phyloP scores from a whole-genome alignment of 2,888 invertebrate species.

The Cremastinae sp. region DNA sequence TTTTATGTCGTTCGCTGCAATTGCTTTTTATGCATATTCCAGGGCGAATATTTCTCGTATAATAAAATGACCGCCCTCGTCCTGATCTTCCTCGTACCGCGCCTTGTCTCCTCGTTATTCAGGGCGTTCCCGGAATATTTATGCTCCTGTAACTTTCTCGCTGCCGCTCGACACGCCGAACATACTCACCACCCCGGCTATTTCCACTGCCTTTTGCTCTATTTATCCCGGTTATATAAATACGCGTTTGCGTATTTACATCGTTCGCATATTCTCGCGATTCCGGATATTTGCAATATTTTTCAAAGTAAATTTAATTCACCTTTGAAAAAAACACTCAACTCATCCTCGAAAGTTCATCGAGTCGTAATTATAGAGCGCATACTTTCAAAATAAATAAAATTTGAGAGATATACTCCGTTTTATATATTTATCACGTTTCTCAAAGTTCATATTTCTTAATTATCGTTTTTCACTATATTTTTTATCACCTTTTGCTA shows the following conservation, averaged over 20 bases:
- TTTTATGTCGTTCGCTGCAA: too few relatives aligned
- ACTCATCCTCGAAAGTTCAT: too few relatives aligned
- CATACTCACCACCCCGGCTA: neutral
- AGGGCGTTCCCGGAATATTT: constrained; percentile 64
- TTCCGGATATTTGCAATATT: neutral
- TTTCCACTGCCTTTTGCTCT: constrained; percentile 23
- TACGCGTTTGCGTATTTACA: neutral
- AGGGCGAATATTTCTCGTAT: too few relatives aligned
- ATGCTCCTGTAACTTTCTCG: constrained; percentile 16
- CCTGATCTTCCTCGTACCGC: constrained; percentile 10
- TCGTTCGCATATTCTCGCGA: neutral
- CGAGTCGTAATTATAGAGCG: too few relatives aligned
- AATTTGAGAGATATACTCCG: too few relatives aligned
- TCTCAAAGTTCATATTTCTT: too few relatives aligned
- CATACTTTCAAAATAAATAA: too few relatives aligned
- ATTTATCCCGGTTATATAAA: neutral
- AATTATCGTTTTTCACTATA: too few relatives aligned
- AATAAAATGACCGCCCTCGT: constrained; percentile 4
- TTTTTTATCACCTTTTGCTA: neutral
- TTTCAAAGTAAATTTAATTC: neutral
- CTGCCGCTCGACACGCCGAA: neutral
- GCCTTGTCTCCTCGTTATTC: constrained; percentile 61
- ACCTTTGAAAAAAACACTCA: too few relatives aligned
- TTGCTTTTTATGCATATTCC: too few relatives aligned
- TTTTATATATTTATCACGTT: too few relatives aligned